Base-by-base conservation (phyloP, 2,888 invertebrate genomes). In the Argyresthia albistria region DNA sequence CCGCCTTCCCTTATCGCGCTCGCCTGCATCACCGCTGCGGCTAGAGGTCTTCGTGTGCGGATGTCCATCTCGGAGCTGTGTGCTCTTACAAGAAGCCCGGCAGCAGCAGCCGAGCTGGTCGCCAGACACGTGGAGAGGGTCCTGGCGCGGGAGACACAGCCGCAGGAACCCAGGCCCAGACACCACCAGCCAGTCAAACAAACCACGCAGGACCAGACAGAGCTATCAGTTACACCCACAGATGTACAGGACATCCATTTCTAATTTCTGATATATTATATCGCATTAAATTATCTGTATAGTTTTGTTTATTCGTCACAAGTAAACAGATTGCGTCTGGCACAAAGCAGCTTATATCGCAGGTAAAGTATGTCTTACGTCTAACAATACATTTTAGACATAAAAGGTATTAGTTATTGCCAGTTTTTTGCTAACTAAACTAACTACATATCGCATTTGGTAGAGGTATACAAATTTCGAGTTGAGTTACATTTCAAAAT, bases 1-100 rank as follows among this genome's bases (percentile, higher is more conserved):
- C 90, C 91, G 10, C 92, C 93, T 35, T 93, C 93, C 0, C 67
- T 93, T 66, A 89, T 93, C 14, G 93, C 93, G 0, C 89, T 91
- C 9, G 92, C 93, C 7, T 92, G 93, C 67, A 88, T 93, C 53
- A 89, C 91, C 46, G 91, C 93, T 0, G 93, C 93, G 0, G 90
- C 91, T 9, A 88, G 91, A 9, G 93, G 93, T 0, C 65, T 91
- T 54, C 78, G 83, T 10, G 82, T 86, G 43, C 69, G 75, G 54
- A 76, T 86, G 88, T 66, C 89, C 58, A 62, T 84, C 70, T 71
- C 67, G 60, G 80, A 86, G 43, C 66, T 84, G 52, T 84, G 86
- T 60, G 76, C 66, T 43, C 70, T 91, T 62, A 87, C 90, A 42
- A 73, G 82, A 51, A 79, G 89, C 12, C 82, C 88, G 43, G 76